Base-by-base conservation (phyloP, 2,888 invertebrate genomes). In the Macrophya annulata region DNA sequence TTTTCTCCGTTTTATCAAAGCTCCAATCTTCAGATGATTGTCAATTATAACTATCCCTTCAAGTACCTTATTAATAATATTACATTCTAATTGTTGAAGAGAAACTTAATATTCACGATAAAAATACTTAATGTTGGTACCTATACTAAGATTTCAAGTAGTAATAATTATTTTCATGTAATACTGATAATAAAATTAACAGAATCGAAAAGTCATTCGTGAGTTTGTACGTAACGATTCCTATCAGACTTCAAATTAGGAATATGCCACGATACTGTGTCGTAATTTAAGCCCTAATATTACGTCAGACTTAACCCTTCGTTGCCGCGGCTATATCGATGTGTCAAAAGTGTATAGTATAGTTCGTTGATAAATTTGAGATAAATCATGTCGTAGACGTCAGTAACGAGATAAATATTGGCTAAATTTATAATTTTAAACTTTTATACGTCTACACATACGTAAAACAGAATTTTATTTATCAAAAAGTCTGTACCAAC, bases 321-420 rank as follows among this genome's bases (percentile, higher is more conserved):
- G 17, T 40, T 71, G n/a, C 40, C 71, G 40, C 40, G 17, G 17
- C 15, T 5, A 71, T 5, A 71, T 1, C 25, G 4, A 62, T 62
- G 9, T 43, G 17, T 5, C n/a, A 0, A 40, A 43, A 40, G 17
- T 62, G 21, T 25, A 37, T 3, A 3, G 21, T 25, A 37, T 3
- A 3, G 5, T 37, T 68, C 68, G n/a, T 71, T n/a, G 71, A 40
- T 31, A 17, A 71, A 40, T 71, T 37, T n/a, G 4, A 71, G 37
- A 15, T 9, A 4, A 71, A 40, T 40, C 40, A 40, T 0, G 17
- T 40, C 37, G 1, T 8, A 71, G n/a, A 40, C 31, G 31, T 71
- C 71, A n/a, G 31, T 71, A 71, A 71, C n/a, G 71, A 40, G 17
- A 71, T 17, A 71, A n/a, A 40, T 71, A 17, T 37, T 71, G 62